A percentile compares a stretch with the other conserved stretches of the same genome.
Conservation (phyloP, 2,888 invertebrate species). For the Patella depressa region DNA sequence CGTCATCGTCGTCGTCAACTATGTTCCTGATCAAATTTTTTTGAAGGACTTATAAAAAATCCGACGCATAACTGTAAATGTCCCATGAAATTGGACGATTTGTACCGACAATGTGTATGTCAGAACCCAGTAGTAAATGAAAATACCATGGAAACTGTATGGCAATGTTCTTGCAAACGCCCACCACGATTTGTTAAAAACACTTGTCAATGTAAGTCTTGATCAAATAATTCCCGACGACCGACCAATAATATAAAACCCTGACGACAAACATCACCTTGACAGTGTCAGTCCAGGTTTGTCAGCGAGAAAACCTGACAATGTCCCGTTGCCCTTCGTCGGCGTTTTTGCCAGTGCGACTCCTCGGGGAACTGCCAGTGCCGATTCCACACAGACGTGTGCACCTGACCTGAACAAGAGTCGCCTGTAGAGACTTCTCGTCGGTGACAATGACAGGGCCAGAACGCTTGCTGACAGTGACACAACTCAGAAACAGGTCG, state of each 20-base stretch:
- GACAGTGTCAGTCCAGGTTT: conserved; percentile 33
- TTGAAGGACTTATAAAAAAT: conserved; percentile 1
- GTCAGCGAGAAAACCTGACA: conserved; percentile 29
- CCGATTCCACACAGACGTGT: not conserved
- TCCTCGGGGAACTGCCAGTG: not conserved
- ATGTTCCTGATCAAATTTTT: conserved; percentile 22
- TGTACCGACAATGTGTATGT: conserved; percentile 20
- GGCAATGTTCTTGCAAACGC: conserved; percentile 27
- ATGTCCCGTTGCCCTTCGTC: conserved; percentile 34
- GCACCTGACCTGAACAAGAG: not conserved
- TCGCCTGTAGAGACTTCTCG: not conserved
- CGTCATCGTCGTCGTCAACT: conserved; percentile 12
- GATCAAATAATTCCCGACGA: conserved; percentile 14
- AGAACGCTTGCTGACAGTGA: conserved; percentile 14
- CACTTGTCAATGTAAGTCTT: conserved; percentile 32
- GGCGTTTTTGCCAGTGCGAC: not conserved
- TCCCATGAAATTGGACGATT: conserved; percentile 11
- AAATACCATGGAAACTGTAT: not conserved
- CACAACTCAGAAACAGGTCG: not conserved
- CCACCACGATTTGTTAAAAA: conserved; percentile 22
- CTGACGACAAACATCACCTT: conserved; percentile 25
- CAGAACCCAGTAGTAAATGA: not conserved
- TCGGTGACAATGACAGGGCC: conserved; percentile 37
- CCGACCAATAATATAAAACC: conserved; percentile 9
- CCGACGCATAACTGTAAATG: conserved; percentile 36